phyloP scores from a whole-genome alignment of 2,113 vertebrate genomes.

The Emberiza fucata region DNA sequence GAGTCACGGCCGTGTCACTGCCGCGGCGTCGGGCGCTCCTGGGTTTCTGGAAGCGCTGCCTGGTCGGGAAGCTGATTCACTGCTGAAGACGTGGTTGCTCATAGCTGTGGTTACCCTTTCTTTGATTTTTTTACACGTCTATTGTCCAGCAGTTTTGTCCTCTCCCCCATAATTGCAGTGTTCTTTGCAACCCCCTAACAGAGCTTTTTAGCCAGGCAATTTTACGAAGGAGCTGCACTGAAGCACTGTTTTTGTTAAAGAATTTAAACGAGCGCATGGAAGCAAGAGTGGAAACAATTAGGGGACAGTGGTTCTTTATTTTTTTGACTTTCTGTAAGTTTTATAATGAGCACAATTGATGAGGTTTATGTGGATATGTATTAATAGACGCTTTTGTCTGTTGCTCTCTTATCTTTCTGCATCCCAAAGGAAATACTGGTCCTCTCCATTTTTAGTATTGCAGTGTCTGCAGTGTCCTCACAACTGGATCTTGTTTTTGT shows the following conservation, averaged over 20 bases:
- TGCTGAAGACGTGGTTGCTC: neutral
- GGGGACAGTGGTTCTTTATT: neutral
- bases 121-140: neutral
- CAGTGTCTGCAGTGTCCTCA: neutral
- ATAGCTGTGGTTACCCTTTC: neutral
- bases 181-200: neutral
- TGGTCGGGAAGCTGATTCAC: conserved; percentile 28
- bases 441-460: neutral
- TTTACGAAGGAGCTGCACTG: neutral
- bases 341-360: neutral
- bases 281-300: neutral
- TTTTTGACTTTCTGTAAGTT: neutral
- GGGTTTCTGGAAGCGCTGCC: neutral
- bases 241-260: neutral
- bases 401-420: neutral
- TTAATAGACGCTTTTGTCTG: neutral
- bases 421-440: neutral
- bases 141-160: neutral
- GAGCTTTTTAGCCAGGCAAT: neutral
- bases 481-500: neutral
- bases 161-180: accelerated
- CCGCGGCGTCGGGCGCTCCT: neutral
- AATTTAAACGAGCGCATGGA: neutral
- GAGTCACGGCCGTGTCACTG: neutral
- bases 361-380: neutral